Percentiles rank a stretch among this genome's conserved stretches.
phyloP scores from a whole-genome alignment of 2,113 vertebrate species.

The Notechis scutatus region DNA sequence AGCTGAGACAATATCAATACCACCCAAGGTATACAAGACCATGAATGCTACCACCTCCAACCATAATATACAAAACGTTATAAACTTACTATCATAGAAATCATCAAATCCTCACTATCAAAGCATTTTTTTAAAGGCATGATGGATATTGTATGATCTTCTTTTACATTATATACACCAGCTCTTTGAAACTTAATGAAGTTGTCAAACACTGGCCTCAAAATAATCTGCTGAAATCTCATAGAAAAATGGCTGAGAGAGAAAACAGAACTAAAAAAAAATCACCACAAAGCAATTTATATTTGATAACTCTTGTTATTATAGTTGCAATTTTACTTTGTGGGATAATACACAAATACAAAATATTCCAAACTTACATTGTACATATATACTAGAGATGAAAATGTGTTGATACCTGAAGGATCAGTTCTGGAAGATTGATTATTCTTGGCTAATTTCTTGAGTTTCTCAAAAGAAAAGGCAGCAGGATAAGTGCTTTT shows the following conservation, averaged over 20 bases:
- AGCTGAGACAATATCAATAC: background rate
- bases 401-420: constrained; percentile 46
- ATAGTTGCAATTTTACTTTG: background rate
- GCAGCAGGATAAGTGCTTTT: constrained; percentile 38
- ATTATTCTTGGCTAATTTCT: constrained; percentile 32
- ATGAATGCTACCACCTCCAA: background rate
- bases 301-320: background rate
- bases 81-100: background rate
- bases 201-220: background rate
- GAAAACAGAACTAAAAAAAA: background rate
- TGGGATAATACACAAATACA: background rate
- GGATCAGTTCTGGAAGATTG: constrained; percentile 41
- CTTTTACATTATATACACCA: background rate
- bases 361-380: background rate
- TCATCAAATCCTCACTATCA: background rate
- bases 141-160: background rate
- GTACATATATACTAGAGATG: background rate
- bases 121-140: background rate
- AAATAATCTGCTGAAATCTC: background rate
- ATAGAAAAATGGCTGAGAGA: background rate
- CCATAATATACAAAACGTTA: background rate
- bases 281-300: background rate
- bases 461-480: constrained; percentile 54
- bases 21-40: background rate
- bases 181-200: constrained; percentile 13